Percentiles rank a stretch among this genome's conserved stretches.
Evolutionary conservation across 2,113 vertebrate species (phyloP).

Genomic region (Neolamprologus variostigma): DNA sequence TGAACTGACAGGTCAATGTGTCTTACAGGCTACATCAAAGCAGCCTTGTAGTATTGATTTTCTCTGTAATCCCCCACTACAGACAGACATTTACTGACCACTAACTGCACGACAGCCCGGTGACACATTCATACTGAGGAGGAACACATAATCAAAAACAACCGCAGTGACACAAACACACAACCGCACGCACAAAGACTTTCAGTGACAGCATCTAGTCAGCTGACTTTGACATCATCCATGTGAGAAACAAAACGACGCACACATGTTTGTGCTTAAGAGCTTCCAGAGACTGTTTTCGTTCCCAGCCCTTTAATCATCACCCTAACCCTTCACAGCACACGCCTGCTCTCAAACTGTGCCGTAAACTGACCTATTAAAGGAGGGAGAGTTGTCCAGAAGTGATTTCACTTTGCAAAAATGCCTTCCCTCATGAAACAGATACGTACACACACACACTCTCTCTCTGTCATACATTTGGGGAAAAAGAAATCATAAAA

Average conservation of each 20-base stretch:
- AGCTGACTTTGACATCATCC: conserved; percentile 19
- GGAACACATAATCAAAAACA: neutral
- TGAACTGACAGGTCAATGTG: neutral
- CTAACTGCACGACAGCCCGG: neutral
- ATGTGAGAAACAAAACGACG: neutral
- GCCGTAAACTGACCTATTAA: neutral
- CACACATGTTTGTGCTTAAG: conserved; percentile 3
- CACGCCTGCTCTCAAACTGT: neutral
- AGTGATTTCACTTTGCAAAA: conserved; percentile 4
- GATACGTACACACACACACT: neutral
- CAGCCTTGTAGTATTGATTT: neutral
- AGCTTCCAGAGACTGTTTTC: neutral
- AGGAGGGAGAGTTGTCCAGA: neutral
- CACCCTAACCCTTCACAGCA: neutral
- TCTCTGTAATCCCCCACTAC: neutral
- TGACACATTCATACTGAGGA: neutral
- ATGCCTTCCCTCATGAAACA: neutral
- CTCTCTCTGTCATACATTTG: neutral
- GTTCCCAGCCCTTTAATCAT: neutral
- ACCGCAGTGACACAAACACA: neutral
- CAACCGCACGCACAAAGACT: neutral
- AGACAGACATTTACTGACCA: neutral
- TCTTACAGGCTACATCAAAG: neutral
- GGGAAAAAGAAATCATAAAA: neutral
- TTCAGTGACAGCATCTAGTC: neutral